Evolutionary conservation across 2,797 vertebrate genomes (phyloP), one percentile per base, ranked within the genome.

Genomic region (Gymnocypris eckloni): DNA sequence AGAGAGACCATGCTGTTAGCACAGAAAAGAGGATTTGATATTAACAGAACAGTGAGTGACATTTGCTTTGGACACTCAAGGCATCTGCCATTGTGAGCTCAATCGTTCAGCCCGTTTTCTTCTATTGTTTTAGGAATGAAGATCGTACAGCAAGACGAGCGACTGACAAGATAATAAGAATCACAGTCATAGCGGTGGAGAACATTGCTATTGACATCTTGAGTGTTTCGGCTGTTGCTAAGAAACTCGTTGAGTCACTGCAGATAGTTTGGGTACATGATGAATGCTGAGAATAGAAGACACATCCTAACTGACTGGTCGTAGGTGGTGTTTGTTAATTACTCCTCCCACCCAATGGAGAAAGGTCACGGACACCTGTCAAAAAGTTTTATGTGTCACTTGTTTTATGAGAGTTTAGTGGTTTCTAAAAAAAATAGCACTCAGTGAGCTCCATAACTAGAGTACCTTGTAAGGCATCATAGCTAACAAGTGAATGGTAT

Each of bases 41-140:
- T 82, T 70, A 85, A 41, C 69, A 37, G 81, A 84, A 71, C 43
- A 75, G 10, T n/a, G 84, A 89, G 56, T 88, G 88, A 88, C 82
- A 89, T 89, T 88, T 87, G 50, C 84, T 86, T 86, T 85, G 75
- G 81, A 87, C 39, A 33, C n/a, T 69, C 22, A 87, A 77, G 59
- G 67, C 70, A 82, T 75, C 88, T 70, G 83, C 61, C 61, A 66
- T 79, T 77, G 82, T 87, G 79, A 67, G 81, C 75, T 22, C 56
- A 70, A 11, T 20, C 22, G 33, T 79, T 86, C 78, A 64, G 45
- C 33, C 69, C 54, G 28, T 28, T 67, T 82, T 83, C 82, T 79
- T 84, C 76, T 75, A 41, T 61, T 25, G 54, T 52, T 64, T 56
- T 83, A 66, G 37, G 61, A 56, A 83, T 67, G 76, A 83, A 81